A percentile compares a stretch with the other conserved stretches of the same genome.
phyloP scores from a whole-genome alignment of 2,888 invertebrate genomes.

The Litoditis marina region DNA sequence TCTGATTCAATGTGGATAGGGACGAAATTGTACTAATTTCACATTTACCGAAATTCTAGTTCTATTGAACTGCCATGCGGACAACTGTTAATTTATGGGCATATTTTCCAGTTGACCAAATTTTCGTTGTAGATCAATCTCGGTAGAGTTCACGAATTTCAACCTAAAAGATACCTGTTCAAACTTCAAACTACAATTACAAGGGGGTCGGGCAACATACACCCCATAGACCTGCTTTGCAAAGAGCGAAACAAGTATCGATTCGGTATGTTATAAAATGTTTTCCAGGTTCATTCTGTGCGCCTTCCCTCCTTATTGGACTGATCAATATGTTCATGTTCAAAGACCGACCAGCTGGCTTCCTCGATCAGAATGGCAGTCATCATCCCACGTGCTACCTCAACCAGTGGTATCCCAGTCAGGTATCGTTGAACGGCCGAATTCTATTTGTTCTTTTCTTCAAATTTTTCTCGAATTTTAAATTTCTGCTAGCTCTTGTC shows the following conservation, averaged over 20 bases:
- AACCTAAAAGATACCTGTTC: too few species aligned
- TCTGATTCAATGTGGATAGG: too few species aligned
- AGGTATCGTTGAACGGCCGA: conserved; percentile 29
- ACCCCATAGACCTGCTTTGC: too few species aligned
- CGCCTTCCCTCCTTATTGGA: conserved; percentile 55
- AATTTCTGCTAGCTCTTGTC: not conserved
- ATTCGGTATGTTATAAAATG: not conserved
- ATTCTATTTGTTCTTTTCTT: conserved; percentile 2
- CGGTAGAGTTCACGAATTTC: too few species aligned
- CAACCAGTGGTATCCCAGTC: conserved; percentile 62
- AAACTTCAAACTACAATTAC: too few species aligned
- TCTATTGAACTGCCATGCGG: too few species aligned
- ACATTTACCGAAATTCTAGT: too few species aligned
- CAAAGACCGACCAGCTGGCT: conserved; percentile 37
- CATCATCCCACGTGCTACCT: conserved; percentile 45
- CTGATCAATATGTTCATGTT: conserved; percentile 58
- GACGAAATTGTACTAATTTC: too few species aligned
- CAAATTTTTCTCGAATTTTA: not conserved
- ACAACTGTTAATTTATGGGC: too few species aligned
- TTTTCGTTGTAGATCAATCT: too few species aligned
- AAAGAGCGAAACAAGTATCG: not conserved
- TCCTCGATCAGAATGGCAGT: conserved; percentile 23
- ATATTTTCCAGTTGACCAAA: too few species aligned
- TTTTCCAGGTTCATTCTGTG: conserved; percentile 52
- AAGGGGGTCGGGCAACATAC: too few species aligned